Evolutionary conservation across 2,797 vertebrate species (phyloP), one percentile per base, ranked within the genome.

Genomic region (Fistularia commersonii): DNA sequence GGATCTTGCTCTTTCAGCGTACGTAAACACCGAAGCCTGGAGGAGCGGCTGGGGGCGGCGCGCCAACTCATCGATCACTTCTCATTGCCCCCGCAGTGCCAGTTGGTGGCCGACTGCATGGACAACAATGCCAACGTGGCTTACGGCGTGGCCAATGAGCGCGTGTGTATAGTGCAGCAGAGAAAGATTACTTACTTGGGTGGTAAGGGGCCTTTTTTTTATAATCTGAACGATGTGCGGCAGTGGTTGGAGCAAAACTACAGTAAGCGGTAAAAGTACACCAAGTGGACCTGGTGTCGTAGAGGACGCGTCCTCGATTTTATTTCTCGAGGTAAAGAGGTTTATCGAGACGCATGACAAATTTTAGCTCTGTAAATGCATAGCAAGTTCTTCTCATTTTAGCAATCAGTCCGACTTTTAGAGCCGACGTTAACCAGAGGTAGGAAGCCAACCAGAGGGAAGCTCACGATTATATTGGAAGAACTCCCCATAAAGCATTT

Each of bases 91-190:
- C 89, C 93, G 6, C 93, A 95, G 83, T 98, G 96, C 79, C 93
- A 88, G 51, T 89, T 99, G 49, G 97, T 94, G 76, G 94, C 95
- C 23, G 97, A 99, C 84, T 91, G 92, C 81, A 99, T 99, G 97
- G 96, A 99, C 91, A 97, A 99, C 71, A 96, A 98, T 10, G 91
- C 96, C 66, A 99, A 98, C 0, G 89, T 93, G 64, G 95, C 96
- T 2, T 99, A 99, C 0, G 96, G 97, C 2, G 97, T 98, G 61
- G 91, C 96, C 51, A 96, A 95, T 36, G 97, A 99, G 74, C 87
- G 96, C 15, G 92, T 99, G 45, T 98, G 95, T 74, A 97, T 99
- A 39, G 94, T 99, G 11, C 94, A 97, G 72, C 90, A 90, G 74
- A 92, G 91, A 74, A 97, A 96, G 87, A 93, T 99, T 0, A 92